phyloP scores from a whole-genome alignment of 2,888 invertebrate genomes.

The Girardia tigrina region DNA sequence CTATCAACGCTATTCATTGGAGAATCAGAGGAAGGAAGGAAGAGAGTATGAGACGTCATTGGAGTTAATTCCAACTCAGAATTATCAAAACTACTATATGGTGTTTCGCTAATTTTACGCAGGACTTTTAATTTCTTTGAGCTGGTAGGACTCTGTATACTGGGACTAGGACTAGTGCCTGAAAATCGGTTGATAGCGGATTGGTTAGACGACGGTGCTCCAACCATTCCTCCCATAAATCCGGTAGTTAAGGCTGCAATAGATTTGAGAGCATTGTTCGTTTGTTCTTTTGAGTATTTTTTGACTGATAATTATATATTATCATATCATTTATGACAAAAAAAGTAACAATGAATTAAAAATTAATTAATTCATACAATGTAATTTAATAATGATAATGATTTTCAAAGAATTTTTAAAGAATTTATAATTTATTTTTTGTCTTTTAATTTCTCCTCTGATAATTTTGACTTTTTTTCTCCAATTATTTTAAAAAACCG shows the following conservation, averaged over 20 bases:
- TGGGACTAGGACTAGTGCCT: slow-evolving; percentile 27
- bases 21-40: not conserved
- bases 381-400: too few species aligned
- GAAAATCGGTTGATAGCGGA: slow-evolving; percentile 23
- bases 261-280: slow-evolving; percentile 36
- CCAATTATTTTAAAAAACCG: too few species aligned
- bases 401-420: too few species aligned
- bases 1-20: slow-evolving; percentile 15
- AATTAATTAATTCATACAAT: too few species aligned
- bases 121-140: not conserved
- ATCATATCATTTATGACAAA: too few species aligned
- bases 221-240: slow-evolving; percentile 34
- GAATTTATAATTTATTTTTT: too few species aligned
- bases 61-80: not conserved
- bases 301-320: slow-evolving; percentile 30
- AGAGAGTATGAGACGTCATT: not conserved
- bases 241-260: slow-evolving; percentile 36
- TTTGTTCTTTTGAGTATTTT: slow-evolving; percentile 33
- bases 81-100: slow-evolving; percentile 18
- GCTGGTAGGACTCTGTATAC: not conserved
- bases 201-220: slow-evolving; percentile 31
- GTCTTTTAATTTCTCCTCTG: too few species aligned
- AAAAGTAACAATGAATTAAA: too few species aligned
- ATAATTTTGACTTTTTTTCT: too few species aligned
- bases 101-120: not conserved